Base-by-base conservation (phyloP, 2,113 vertebrate species). In the Alouatta palliata region DNA sequence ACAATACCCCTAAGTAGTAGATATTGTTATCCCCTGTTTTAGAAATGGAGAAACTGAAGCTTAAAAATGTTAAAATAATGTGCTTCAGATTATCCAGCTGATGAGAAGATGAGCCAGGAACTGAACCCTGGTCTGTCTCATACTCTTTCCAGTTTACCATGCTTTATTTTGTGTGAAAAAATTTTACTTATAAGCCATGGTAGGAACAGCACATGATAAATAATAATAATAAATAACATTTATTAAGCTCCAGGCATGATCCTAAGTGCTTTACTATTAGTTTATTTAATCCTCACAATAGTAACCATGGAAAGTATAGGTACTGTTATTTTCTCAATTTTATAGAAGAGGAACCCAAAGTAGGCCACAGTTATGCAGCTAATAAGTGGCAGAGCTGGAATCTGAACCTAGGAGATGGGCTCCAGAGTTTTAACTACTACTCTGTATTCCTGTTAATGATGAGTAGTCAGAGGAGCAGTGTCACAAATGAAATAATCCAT, bases 151-250 rank as follows among this genome's bases (percentile, higher is more conserved):
- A 56, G 6, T 77, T 61, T 76, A 56, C 32, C 20, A 54, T 87
- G 68, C 49, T 82, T 90, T 40, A 56, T 89, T 94, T 90, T 92
- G 25, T 87, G 76, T 91, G n/a, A 14, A 64, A 49, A 86, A 87
- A 68, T 30, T 25, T 30, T 73, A 49, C 43, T 49, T 58, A 37
- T 77, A 89, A n/a, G 76, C 94, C 68, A 94, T 83, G 30, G 35
- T 68, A 92, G 80, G 52, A 87, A 77, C 9, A 68, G 54, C 30
- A 58, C 20, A 54, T 81, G 37, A 43, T 92, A 83, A 91, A 80
- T 94, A 82, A 77, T 87, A 76, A 76, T 0, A 94, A 66, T 35
- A 89, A 58, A 10, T 37, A 73, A 76, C 43, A 77, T 47, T 40
- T 87, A 40, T 75, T 89, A 95, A 86, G 23, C 35, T 87, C 40